Evolutionary conservation across 2,797 vertebrate genomes (phyloP).

Genomic region (Enteromius fasciolatus): DNA sequence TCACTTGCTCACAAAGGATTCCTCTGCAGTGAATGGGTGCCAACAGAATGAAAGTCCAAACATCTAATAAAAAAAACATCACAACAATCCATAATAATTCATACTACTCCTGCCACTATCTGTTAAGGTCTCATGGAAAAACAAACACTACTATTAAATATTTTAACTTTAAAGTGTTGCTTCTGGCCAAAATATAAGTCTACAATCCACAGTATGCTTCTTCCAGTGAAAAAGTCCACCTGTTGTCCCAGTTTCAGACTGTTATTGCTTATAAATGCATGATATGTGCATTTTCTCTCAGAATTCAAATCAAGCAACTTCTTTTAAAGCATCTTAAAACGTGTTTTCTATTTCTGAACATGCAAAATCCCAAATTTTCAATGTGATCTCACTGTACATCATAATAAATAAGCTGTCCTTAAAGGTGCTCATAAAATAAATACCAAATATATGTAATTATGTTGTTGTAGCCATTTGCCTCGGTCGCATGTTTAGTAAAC

Average conservation of each 20-base stretch:
- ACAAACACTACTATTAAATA: neutral
- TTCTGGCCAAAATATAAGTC: neutral
- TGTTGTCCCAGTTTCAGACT: neutral
- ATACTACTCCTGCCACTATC: neutral
- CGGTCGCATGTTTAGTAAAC: neutral
- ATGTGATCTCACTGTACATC: neutral
- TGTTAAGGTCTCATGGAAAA: neutral
- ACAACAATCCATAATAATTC: neutral
- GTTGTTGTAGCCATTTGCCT: neutral
- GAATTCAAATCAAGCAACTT: neutral
- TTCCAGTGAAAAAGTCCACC: neutral
- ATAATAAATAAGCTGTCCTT: neutral
- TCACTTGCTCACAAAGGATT: neutral
- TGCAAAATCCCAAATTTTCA: neutral
- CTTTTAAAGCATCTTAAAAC: neutral
- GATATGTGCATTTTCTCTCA: neutral
- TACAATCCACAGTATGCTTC: neutral
- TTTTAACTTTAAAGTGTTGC: neutral
- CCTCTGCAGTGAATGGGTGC: neutral
- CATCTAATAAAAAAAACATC: neutral
- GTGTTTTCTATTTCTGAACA: neutral
- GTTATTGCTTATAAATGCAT: neutral
- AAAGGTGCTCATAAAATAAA: neutral
- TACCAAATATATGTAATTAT: no score
- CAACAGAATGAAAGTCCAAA: neutral